Evolutionary conservation across 2,888 invertebrate species (phyloP), one percentile per base, ranked within the genome.

Genomic region (Luffia ferchaultella): DNA sequence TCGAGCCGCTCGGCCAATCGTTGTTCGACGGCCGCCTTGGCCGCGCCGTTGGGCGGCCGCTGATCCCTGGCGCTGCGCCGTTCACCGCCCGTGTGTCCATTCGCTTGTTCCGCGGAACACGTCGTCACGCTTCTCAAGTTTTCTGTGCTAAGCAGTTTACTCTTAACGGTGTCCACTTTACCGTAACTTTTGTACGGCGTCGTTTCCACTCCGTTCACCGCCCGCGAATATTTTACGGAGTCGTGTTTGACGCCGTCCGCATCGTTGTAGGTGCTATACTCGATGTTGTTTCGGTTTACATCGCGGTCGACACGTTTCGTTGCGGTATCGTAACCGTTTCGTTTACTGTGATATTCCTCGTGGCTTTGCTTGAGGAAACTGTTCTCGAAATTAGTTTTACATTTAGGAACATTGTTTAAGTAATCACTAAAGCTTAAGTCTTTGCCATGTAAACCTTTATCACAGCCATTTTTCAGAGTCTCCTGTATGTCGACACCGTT

Each of bases 381-480:
- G 64, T 73, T 82, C 70, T 83, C 83, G 63, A 82, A 82, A 72
- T 77, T 82, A 74, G 68, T 75, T 68, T 82, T 83, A 73, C 75
- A 76, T 74, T 80, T 83, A 80, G 83, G 82, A 82, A 83, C 83
- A 75, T 79, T 80, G 64, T 73, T 79, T 64, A 77, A 67, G 67
- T 79, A 82, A 64, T 83, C 77, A 68, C 67, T 76, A 76, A 73
- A 79, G 61, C 66, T 69, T 70, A 76, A 65, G 62, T 82, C 78
- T 68, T 77, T 78, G 71, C 65, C 75, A 67, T 83, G 83, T 69
- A 83, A 71, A 58, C 82, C 79, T 74, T 80, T 79, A 73, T 83
- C 84, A 80, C 84, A 83, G 80, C 79, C 79, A 57, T 77, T 83
- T 67, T 78, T 80, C 47, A 83, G 71, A 58, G 84, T 78, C 60